Evolutionary conservation across 2,888 invertebrate species (phyloP).

Genomic region (Drosophila mulleri): DNA sequence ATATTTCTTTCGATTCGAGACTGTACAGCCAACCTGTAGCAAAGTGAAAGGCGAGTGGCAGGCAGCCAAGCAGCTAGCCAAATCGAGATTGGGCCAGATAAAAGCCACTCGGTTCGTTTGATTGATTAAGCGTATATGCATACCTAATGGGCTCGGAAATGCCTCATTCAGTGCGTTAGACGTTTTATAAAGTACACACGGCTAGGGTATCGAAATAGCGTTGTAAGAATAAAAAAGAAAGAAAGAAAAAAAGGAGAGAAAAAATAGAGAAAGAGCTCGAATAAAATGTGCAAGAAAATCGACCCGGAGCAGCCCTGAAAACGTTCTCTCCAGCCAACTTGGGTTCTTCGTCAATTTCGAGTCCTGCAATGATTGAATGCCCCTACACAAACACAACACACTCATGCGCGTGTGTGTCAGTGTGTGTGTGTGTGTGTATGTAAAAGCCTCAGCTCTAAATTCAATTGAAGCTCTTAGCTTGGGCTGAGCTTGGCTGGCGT

Average conservation of each 20-base stretch:
- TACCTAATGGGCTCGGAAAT: conserved; percentile 21
- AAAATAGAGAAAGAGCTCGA: conserved; percentile 20
- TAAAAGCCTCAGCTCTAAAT: conserved; percentile 68
- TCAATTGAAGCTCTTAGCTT: conserved; percentile 76
- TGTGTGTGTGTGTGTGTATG: neutral
- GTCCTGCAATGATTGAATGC: conserved; percentile 77
- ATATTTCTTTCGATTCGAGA: neutral
- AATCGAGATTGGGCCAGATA: conserved; percentile 11
- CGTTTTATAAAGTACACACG: conserved; percentile 14
- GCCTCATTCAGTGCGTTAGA: conserved; percentile 13
- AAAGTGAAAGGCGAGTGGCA: neutral
- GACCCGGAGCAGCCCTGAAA: conserved; percentile 18
- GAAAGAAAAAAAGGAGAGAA: conserved; percentile 10
- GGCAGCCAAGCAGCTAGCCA: neutral
- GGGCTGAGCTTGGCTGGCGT: conserved; percentile 41
- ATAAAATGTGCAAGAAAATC: conserved; percentile 11
- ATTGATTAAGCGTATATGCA: conserved; percentile 22
- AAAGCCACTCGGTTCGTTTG: conserved; percentile 7
- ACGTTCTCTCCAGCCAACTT: conserved; percentile 25
- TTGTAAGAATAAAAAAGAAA: conserved; percentile 26
- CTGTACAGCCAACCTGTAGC: neutral
- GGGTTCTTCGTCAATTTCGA: conserved; percentile 52
- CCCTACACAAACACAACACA: conserved; percentile 47
- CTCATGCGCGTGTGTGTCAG: neutral
- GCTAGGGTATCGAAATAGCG: conserved; percentile 24